A percentile compares a stretch with the other conserved stretches of the same genome.
These are phyloP conservation scores for Limenitis camilla DNA, from an alignment of 2,888 invertebrate species.

Conservation along the genomic window DNA sequence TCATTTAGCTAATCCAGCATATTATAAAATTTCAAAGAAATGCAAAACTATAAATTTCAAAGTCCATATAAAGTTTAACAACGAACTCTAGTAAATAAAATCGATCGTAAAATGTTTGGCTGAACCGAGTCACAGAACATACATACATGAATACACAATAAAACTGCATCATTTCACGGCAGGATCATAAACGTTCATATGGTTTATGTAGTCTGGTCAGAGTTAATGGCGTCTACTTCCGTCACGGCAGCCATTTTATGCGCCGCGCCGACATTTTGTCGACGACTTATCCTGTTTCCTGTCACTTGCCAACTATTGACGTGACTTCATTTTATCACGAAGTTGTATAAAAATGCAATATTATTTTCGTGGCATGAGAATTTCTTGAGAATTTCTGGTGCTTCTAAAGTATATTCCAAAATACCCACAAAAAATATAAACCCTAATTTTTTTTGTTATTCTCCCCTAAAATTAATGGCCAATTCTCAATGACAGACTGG, in stretches of 20 bases:
- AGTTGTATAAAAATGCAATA: neutral
- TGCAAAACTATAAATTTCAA: neutral
- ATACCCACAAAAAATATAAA: too few species aligned
- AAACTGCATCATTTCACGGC: constrained; percentile 32
- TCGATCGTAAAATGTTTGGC: constrained; percentile 24
- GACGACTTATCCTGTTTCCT: constrained; percentile 14
- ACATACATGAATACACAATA: constrained; percentile 27
- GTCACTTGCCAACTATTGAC: constrained; percentile 11
- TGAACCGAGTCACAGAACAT: constrained; percentile 20
- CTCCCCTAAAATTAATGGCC: too few species aligned
- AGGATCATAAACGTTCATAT: constrained; percentile 34
- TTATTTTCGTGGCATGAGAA: neutral
- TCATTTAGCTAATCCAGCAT: too few species aligned
- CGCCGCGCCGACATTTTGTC: constrained; percentile 33
- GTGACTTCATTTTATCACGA: neutral
- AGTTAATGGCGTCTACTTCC: constrained; percentile 45
- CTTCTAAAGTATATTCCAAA: too few species aligned
- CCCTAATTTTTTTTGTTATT: too few species aligned
- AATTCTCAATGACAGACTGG: too few species aligned
- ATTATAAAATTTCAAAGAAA: neutral
- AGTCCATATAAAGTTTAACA: constrained; percentile 16
- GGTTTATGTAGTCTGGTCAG: constrained; percentile 35
- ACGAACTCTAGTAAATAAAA: constrained; percentile 23
- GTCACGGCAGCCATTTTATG: constrained; percentile 38
- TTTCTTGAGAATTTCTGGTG: too few species aligned